Evolutionary conservation across 2,888 invertebrate genomes (phyloP).

Genomic region (Julus scandinavius): DNA sequence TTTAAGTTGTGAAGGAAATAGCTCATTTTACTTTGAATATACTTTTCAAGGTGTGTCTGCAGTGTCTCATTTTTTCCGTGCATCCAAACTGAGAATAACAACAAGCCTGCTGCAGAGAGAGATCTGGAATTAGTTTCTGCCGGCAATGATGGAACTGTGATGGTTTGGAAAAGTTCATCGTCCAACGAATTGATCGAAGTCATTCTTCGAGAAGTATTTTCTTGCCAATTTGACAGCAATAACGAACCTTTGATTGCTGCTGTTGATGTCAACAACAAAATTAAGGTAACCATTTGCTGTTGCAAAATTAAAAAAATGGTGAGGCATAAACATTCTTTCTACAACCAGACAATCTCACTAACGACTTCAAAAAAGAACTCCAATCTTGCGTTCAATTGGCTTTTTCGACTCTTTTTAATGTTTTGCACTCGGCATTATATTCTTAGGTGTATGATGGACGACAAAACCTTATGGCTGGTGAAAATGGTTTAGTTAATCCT

Average conservation of each 20-base stretch:
- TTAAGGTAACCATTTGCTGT: slow-evolving; percentile 30
- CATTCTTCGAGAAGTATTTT: slow-evolving; percentile 45
- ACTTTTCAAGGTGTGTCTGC: slow-evolving; percentile 51
- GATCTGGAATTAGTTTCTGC: slow-evolving; percentile 48
- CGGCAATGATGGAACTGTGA: slow-evolving; percentile 52
- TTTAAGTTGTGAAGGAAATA: not conserved
- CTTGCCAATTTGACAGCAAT: slow-evolving; percentile 43
- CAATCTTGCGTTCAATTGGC: too few relatives aligned
- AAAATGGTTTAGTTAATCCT: not conserved
- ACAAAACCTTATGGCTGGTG: slow-evolving; percentile 45
- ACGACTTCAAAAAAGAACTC: too few relatives aligned
- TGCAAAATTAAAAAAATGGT: not conserved
- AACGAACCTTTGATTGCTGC: slow-evolving; percentile 25
- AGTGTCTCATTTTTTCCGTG: slow-evolving; percentile 45
- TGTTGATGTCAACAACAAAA: slow-evolving; percentile 51
- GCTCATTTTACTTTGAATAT: not conserved
- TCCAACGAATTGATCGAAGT: slow-evolving; percentile 1
- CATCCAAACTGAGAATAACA: slow-evolving; percentile 45
- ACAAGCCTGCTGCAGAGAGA: not conserved
- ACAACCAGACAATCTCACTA: too few relatives aligned
- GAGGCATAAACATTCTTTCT: not conserved
- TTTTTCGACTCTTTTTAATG: too few relatives aligned
- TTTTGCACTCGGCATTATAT: not conserved
- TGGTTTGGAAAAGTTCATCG: slow-evolving; percentile 51
- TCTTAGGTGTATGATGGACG: slow-evolving; percentile 12